Evolutionary conservation across 1,140 invertebrate genomes (phyloP).

Genomic region (Sitobion miscanthi): DNA sequence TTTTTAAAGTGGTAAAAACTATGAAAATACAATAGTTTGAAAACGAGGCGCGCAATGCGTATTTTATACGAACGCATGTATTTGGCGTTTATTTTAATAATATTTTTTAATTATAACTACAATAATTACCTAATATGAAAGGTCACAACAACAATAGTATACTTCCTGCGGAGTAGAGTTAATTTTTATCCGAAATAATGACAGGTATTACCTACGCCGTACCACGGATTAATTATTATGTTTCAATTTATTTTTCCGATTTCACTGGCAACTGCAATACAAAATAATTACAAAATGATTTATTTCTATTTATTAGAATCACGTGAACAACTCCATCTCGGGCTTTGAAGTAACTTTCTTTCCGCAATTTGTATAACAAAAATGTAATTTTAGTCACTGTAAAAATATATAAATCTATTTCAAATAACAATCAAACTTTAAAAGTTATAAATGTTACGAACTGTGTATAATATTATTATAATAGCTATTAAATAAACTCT

Average conservation of each 20-base stretch:
- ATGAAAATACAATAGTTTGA: background rate
- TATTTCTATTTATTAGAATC: background rate
- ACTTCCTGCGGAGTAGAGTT: background rate
- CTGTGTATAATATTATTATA: background rate
- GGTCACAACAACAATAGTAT: too few relatives aligned
- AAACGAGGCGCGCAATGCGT: background rate
- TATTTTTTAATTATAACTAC: background rate
- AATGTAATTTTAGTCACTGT: background rate
- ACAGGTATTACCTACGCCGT: background rate
- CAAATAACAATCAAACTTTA: background rate
- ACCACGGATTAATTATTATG: background rate
- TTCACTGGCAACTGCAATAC: background rate
- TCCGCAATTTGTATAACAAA: background rate
- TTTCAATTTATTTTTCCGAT: background rate
- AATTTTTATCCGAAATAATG: background rate
- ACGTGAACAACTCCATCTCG: background rate
- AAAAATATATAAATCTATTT: background rate
- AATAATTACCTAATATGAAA: background rate
- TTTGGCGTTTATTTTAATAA: background rate
- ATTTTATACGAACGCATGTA: background rate
- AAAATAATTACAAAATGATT: background rate
- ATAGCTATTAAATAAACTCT: background rate
- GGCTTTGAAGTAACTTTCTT: background rate
- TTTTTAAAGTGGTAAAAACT: background rate
- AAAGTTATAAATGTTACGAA: background rate